phyloP scores from a whole-genome alignment of 2,888 invertebrate species.

The Synanthedon formicaeformis region DNA sequence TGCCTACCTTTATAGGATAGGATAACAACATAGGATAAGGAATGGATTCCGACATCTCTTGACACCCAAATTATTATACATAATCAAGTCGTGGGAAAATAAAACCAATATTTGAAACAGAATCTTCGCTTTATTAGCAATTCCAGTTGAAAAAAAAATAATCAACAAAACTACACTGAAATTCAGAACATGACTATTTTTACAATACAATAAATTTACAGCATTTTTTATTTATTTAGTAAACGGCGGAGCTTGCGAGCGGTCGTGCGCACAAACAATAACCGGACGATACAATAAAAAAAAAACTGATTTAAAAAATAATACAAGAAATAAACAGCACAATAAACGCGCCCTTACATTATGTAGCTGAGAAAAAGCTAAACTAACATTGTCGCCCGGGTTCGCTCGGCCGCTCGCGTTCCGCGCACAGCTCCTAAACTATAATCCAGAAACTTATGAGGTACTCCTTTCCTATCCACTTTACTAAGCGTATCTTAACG shows the following conservation, averaged over 20 bases:
- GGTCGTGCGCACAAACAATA: constrained; percentile 21
- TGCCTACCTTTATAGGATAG: too few species aligned
- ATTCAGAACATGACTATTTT: constrained; percentile 65
- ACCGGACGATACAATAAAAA: constrained; percentile 18
- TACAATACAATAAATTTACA: constrained; percentile 67
- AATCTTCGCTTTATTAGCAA: constrained; percentile 68
- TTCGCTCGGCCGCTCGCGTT: constrained; percentile 13
- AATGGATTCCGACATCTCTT: too few species aligned
- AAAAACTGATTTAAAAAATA: constrained; percentile 26
- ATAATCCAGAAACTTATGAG: constrained; percentile 56
- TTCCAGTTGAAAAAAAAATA: constrained; percentile 61
- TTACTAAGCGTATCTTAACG: constrained; percentile 67
- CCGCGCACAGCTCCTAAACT: constrained; percentile 30
- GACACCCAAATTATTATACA: too few species aligned
- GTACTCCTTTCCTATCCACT: constrained; percentile 52
- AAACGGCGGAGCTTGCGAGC: constrained; percentile 24
- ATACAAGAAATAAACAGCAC: constrained; percentile 37
- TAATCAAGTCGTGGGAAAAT: constrained; percentile 23
- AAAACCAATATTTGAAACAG: constrained; percentile 55
- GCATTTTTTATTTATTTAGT: constrained; percentile 35
- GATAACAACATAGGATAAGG: too few species aligned
- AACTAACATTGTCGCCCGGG: background rate
- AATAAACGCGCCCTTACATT: constrained; percentile 17
- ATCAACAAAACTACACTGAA: constrained; percentile 66
- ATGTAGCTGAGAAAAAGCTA: constrained; percentile 12